Evolutionary conservation across 1,140 invertebrate genomes (phyloP), one percentile per base, ranked within the genome.

Genomic region (Temnothorax longispinosus): DNA sequence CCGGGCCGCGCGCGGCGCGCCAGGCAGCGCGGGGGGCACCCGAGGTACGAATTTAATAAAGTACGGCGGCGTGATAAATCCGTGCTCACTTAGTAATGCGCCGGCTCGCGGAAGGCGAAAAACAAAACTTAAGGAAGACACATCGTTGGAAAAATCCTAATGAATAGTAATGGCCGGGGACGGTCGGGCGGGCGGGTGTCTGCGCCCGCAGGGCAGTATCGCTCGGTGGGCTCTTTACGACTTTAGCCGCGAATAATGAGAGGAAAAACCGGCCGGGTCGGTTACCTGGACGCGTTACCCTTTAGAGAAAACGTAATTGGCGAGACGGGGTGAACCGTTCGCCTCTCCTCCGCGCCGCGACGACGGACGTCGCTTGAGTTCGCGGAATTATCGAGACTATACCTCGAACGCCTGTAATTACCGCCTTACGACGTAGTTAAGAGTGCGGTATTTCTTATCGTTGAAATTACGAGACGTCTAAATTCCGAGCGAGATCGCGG

Each of bases 61-160:
- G 92, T 92, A 92, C 87, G 88, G 89, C 87, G 89, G 74, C 87
- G 88, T 91, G 91, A 92, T 93, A 92, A 93, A 93, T 92, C 89
- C 90, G 86, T 80, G 85, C 90, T 91, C 88, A 84, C 92, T 93
- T 91, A 88, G 91, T 92, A 92, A 91, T 87, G 90, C 91, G 78
- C 78, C 82, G 47, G 80, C 77, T 75, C 65, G 81, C 50, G 62
- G 84, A 69, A 74, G 67, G 74, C 44, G 71, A 89, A 87, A 91
- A 92, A 92, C 82, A 89, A 88, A 91, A 92, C 85, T 91, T 92
- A 92, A 93, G 91, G 89, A 92, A 92, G 92, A 93, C 91, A 81
- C 88, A 92, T 93, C 77, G 92, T 86, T 92, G 91, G 91, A 92
- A 93, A 93, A 92, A 92, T 92, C 91, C 91, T 92, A 93, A 93